Evolutionary conservation across 2,113 vertebrate species (phyloP), one percentile per base, ranked within the genome.

Genomic region (Salvelinus namaycush): DNA sequence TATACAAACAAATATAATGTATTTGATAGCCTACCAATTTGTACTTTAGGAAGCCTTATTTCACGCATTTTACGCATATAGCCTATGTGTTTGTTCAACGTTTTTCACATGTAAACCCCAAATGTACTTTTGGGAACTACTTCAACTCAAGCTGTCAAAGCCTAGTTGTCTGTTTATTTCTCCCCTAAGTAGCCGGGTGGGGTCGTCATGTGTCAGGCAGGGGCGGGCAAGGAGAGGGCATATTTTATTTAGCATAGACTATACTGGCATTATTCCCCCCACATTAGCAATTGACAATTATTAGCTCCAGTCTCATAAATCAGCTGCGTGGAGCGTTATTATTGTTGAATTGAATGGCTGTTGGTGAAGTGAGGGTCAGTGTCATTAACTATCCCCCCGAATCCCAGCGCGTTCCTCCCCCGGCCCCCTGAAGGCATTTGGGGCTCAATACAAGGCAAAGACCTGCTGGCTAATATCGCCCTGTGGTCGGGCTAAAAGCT

Each of bases 331-430:
- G 93, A 94, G 95, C 96, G 94, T 97, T 97, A 96, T 96, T 96
- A 96, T 95, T 93, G 94, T 94, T 97, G 95, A 97, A 97, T 97
- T 94, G 94, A 95, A 91, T 95, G 94, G 94, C 96, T 97, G 94
- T 95, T 96, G 96, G 94, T 94, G 94, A 96, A 96, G 95, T 95
- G 95, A 94, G 95, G 97, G 97, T 98, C 97, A 98, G 96, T 96
- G 95, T 97, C 96, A 97, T 99, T 98, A 99, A 96, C 95, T 96
- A 92, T 90, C 92, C 91, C 39, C n/a, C 95, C 93, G 93, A 92
- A 90, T 91, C 94, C 92, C 93, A 18, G 86, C 92, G 68, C 78
- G 64, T 90, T 94, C 93, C 93, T 91, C 88, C 90, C 86, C 94
- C 93, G 94, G 89, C 94, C 96, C 96, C 95, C 97, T 44, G 94